These are phyloP conservation scores for Galerucella nymphaeae DNA, from an alignment of 2,888 invertebrate genomes.

Conservation along the genomic window DNA sequence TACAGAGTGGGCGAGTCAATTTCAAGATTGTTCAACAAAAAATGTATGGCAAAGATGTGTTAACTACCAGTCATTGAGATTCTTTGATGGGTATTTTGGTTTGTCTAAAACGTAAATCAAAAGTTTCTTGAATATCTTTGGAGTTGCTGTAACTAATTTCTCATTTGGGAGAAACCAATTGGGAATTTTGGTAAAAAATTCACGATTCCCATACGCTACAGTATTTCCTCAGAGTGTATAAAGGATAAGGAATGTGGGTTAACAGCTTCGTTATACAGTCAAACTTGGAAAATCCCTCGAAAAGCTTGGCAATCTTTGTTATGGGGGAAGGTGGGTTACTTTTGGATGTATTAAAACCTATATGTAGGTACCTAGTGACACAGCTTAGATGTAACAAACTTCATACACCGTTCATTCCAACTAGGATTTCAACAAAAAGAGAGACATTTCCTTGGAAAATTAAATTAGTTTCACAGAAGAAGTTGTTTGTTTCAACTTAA, in stretches of 20 bases:
- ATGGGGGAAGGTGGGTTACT: neutral
- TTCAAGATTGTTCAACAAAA: too few species aligned
- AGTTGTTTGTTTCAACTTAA: too few species aligned
- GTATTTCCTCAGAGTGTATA: conserved; percentile 10
- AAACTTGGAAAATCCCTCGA: conserved; percentile 21
- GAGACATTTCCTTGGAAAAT: too few species aligned
- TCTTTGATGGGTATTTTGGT: neutral
- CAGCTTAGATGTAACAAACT: neutral
- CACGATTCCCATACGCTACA: conserved; percentile 21
- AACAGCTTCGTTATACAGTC: conserved; percentile 24
- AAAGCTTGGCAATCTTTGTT: neutral
- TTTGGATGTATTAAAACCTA: neutral
- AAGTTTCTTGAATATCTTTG: conserved; percentile 9
- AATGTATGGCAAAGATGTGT: too few species aligned
- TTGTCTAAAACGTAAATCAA: neutral
- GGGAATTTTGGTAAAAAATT: conserved; percentile 33
- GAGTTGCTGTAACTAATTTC: conserved; percentile 14
- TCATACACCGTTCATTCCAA: neutral
- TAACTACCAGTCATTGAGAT: too few species aligned
- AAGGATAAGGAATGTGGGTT: conserved; percentile 22
- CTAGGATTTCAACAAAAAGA: too few species aligned
- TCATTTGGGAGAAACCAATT: conserved; percentile 24
- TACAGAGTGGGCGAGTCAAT: too few species aligned
- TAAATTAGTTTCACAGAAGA: too few species aligned
- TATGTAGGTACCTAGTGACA: neutral